phyloP scores from a whole-genome alignment of 2,797 vertebrate species.

The Serranus cabrilla region DNA sequence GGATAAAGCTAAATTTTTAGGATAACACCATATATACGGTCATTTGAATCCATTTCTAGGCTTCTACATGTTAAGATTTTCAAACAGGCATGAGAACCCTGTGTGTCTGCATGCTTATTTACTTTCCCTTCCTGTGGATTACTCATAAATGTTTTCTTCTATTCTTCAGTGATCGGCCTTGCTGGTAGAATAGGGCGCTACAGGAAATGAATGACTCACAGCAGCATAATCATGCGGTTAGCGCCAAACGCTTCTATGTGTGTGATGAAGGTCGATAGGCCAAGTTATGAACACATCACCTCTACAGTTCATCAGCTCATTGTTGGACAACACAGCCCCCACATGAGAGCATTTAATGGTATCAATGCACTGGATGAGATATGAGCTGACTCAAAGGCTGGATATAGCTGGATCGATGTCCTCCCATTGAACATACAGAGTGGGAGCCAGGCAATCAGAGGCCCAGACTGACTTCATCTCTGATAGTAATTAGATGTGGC shows the following conservation, averaged over 20 bases:
- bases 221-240: not conserved
- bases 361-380: constrained; percentile 51
- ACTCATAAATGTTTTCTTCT: not conserved
- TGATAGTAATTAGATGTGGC: constrained; percentile 65
- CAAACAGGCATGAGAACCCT: too few relatives aligned
- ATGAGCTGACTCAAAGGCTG: constrained; percentile 43
- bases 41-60: too few relatives aligned
- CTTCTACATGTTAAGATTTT: too few relatives aligned
- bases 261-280: constrained; percentile 26
- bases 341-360: constrained; percentile 48
- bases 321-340: constrained; percentile 27
- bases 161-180: not conserved
- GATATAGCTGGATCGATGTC: constrained; percentile 58
- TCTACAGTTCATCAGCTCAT: constrained; percentile 42
- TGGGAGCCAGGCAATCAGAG: constrained; percentile 37
- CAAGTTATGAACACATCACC: constrained; percentile 38
- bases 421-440: constrained; percentile 37
- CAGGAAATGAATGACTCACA: not conserved
- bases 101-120: too few relatives aligned
- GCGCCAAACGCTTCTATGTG: not conserved
- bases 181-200: not conserved
- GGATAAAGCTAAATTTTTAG: too few relatives aligned
- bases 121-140: too few relatives aligned
- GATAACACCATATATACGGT: too few relatives aligned
- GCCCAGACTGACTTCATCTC: constrained; percentile 56